Conservation (phyloP, 2,113 vertebrate genomes). For the Chamaea fasciata region DNA sequence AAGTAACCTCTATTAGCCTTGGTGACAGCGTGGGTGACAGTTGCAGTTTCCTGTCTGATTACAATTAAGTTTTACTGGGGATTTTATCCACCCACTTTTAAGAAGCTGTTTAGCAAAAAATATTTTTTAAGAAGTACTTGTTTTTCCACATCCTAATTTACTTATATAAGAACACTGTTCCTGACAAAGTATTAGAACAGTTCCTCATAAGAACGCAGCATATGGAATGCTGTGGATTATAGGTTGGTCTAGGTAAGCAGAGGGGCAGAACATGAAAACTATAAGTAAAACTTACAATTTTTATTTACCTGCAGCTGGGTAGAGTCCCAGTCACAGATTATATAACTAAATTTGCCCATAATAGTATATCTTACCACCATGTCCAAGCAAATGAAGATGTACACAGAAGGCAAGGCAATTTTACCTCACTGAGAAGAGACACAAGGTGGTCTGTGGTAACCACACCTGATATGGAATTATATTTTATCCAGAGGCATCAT, state of each 20-base stretch:
- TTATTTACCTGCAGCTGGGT: neutral
- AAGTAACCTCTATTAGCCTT: neutral
- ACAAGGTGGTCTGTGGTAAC: neutral
- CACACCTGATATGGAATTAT: neutral
- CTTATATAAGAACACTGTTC: neutral
- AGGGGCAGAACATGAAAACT: neutral
- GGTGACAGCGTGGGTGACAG: neutral
- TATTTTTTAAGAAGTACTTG: neutral
- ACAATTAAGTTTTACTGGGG: neutral
- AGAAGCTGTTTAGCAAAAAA: neutral
- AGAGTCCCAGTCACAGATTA: neutral
- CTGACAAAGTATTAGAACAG: neutral
- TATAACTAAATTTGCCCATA: neutral
- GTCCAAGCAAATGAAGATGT: neutral
- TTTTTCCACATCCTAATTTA: neutral
- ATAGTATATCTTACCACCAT: neutral
- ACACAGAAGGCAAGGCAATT: neutral
- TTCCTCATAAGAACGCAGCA: neutral
- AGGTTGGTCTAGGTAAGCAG: neutral
- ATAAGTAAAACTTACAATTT: neutral
- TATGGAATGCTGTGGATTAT: neutral
- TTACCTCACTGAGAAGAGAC: neutral
- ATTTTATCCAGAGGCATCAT: neutral
- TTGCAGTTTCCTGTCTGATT: neutral
- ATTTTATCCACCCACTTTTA: neutral